phyloP scores from a whole-genome alignment of 2,888 invertebrate genomes.

The Mesorhabditis spiculigera region DNA sequence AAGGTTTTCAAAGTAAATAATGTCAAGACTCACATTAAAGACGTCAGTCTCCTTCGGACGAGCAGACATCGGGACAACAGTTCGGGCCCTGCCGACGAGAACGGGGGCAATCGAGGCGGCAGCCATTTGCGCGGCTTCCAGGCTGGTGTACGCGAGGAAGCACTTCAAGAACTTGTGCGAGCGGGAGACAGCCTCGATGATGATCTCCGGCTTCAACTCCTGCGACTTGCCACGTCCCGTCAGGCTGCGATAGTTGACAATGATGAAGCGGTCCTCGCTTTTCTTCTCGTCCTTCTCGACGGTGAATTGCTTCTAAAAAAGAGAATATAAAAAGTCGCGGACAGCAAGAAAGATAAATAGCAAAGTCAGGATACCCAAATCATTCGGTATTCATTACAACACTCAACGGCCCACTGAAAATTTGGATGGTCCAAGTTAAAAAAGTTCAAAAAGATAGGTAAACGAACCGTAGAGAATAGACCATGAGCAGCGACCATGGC shows the following conservation, averaged over 20 bases:
- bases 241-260: not conserved
- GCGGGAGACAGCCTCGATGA: not conserved
- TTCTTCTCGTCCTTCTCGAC: not conserved
- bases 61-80: not conserved
- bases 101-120: not conserved
- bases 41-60: not conserved
- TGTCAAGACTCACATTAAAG: not conserved
- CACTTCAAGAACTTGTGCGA: not conserved
- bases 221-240: not conserved
- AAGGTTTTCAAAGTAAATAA: too few species aligned
- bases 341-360: not conserved
- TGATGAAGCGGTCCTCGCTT: not conserved
- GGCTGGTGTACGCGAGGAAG: not conserved
- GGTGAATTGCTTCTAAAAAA: slow-evolving; percentile 4
- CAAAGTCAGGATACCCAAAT: not conserved
- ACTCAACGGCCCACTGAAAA: not conserved
- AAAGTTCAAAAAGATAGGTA: not conserved
- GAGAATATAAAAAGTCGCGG: not conserved
- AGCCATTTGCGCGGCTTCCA: not conserved
- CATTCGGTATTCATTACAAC: not conserved
- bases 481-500: slow-evolving; percentile 28
- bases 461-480: not conserved
- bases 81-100: slow-evolving; percentile 1
- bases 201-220: slow-evolving; percentile 4
- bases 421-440: not conserved